A percentile compares a stretch with the other conserved stretches of the same genome.
phyloP scores from a whole-genome alignment of 2,113 vertebrate genomes.

The Platycercus adscitus region DNA sequence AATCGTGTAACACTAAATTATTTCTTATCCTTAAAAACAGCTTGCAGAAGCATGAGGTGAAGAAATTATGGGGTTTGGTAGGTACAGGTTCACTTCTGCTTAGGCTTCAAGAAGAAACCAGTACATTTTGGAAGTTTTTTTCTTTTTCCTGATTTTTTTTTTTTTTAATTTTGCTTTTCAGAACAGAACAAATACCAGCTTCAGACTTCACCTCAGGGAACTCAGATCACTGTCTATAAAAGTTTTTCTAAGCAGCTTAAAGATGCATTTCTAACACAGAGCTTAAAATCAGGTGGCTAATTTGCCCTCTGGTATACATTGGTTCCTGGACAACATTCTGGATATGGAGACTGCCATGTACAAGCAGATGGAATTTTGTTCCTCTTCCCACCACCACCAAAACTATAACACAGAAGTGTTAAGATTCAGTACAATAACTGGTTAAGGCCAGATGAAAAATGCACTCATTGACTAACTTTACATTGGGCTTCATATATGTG shows the following conservation, averaged over 20 bases:
- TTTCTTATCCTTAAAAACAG: neutral
- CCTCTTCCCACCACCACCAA: neutral
- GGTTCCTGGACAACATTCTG: neutral
- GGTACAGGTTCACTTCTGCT: neutral
- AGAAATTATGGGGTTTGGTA: neutral
- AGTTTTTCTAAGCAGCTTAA: neutral
- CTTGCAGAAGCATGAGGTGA: neutral
- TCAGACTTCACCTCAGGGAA: neutral
- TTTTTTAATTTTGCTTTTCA: neutral
- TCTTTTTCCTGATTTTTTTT: neutral
- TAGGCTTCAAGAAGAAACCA: neutral
- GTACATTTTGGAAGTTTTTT: neutral
- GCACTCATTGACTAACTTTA: neutral
- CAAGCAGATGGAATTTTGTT: neutral
- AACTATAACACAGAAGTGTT: neutral
- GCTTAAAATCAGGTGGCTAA: neutral
- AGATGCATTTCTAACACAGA: neutral
- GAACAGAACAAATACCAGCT: neutral
- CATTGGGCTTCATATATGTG: neutral
- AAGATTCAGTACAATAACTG: neutral
- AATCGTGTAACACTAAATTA: neutral
- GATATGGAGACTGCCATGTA: neutral
- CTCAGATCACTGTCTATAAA: neutral
- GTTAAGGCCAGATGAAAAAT: neutral
- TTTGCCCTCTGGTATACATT: neutral